A percentile compares a stretch with the other conserved stretches of the same genome.
Evolutionary conservation across 2,113 vertebrate species (phyloP).

Genomic region (Rhegmatorhina hoffmannsi): DNA sequence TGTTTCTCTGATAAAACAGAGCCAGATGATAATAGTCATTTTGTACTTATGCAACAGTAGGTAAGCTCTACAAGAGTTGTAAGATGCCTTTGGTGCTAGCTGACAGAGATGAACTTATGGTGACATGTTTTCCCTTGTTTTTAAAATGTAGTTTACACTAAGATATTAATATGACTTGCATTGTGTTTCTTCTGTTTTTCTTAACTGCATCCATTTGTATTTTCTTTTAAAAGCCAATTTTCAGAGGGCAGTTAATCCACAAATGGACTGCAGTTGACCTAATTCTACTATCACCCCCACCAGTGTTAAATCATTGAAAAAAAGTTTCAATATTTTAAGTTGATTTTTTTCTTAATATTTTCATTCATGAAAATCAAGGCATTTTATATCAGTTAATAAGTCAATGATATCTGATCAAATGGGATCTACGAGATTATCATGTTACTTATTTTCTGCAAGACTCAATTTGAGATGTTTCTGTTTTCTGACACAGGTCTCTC

Average conservation of each 20-base stretch:
- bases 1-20: background rate
- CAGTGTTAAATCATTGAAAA: background rate
- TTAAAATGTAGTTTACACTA: background rate
- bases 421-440: background rate
- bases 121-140: background rate
- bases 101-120: background rate
- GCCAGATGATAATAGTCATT: background rate
- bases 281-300: background rate
- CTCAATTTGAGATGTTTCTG: background rate
- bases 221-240: background rate
- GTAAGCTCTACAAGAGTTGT: background rate
- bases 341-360: background rate
- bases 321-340: background rate
- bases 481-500: background rate
- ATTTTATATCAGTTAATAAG: background rate
- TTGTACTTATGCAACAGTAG: background rate
- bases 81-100: background rate
- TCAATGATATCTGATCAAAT: background rate
- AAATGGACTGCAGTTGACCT: background rate
- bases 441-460: background rate
- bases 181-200: background rate
- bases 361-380: background rate
- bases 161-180: background rate
- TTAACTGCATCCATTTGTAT: background rate
- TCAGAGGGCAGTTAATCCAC: background rate